Percentiles rank a stretch among this genome's conserved stretches.
Evolutionary conservation across 1,140 invertebrate genomes (phyloP).

Genomic region (Oncopodura yosiiana): DNA sequence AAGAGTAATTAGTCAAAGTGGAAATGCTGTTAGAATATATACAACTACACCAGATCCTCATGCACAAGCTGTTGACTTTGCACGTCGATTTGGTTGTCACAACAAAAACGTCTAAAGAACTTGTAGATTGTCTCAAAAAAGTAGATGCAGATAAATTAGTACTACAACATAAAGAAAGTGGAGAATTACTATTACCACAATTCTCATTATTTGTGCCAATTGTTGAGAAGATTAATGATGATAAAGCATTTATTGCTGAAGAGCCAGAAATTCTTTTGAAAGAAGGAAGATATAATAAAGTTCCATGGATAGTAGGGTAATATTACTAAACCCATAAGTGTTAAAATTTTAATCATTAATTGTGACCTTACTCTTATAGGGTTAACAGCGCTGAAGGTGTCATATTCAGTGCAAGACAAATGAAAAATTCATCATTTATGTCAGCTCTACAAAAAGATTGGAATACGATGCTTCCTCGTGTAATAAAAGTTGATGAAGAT

Average conservation of each 20-base stretch:
- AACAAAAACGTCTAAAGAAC: slow-evolving; percentile 38
- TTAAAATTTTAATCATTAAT: neutral
- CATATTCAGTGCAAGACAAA: slow-evolving; percentile 10
- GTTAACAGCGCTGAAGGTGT: neutral
- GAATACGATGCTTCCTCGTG: slow-evolving; percentile 18
- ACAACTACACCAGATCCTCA: slow-evolving; percentile 39
- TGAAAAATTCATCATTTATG: slow-evolving; percentile 7
- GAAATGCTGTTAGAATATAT: slow-evolving; percentile 43
- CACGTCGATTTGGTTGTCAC: slow-evolving; percentile 34
- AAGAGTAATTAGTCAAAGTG: slow-evolving; percentile 48
- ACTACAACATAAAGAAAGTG: slow-evolving; percentile 36
- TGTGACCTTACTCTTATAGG: neutral
- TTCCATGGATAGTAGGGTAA: slow-evolving; percentile 53
- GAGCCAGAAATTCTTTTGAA: slow-evolving; percentile 36
- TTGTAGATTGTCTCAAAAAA: slow-evolving; percentile 39
- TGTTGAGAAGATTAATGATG: slow-evolving; percentile 23
- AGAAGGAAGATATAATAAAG: slow-evolving; percentile 42
- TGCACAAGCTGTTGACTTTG: slow-evolving; percentile 37
- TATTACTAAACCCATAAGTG: slow-evolving; percentile 40
- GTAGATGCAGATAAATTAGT: slow-evolving; percentile 42
- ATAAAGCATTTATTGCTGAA: slow-evolving; percentile 41
- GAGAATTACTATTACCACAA: neutral
- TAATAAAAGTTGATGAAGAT: slow-evolving; percentile 18
- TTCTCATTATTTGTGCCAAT: slow-evolving; percentile 33
- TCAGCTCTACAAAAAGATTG: slow-evolving; percentile 12